Conservation (phyloP, 1,140 invertebrate genomes). For the Chlorops oryzae region DNA sequence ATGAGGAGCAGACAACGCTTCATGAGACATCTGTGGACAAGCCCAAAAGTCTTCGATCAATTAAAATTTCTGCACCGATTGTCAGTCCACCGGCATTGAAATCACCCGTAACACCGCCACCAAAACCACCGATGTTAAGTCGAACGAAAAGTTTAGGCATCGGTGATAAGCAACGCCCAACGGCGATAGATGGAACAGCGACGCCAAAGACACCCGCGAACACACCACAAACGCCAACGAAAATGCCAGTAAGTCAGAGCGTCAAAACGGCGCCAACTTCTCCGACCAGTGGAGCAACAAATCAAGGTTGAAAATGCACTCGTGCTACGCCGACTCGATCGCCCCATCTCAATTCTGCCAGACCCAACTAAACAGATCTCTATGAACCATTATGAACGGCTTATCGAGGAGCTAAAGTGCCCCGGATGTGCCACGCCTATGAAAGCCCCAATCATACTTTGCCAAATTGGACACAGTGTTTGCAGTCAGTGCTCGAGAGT, state of each 20-base stretch:
- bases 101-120: slow-evolving; percentile 35
- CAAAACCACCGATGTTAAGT: slow-evolving; percentile 41
- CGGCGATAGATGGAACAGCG: too few relatives aligned
- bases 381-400: slow-evolving; percentile 34
- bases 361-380: slow-evolving; percentile 18
- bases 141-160: slow-evolving; percentile 37
- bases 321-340: too few relatives aligned
- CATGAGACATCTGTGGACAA: slow-evolving; percentile 34
- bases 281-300: too few relatives aligned
- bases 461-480: slow-evolving; percentile 41
- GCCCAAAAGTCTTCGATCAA: too few relatives aligned
- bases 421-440: slow-evolving; percentile 43
- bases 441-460: slow-evolving; percentile 39
- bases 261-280: too few relatives aligned
- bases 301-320: too few relatives aligned
- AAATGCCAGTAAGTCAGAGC: too few relatives aligned
- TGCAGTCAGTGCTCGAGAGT: slow-evolving; percentile 42
- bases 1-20: slow-evolving; percentile 13
- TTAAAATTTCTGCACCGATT: too few relatives aligned
- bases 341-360: neutral
- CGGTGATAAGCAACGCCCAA: slow-evolving; percentile 21
- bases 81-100: too few relatives aligned
- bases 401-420: slow-evolving; percentile 43
- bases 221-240: too few relatives aligned
- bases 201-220: too few relatives aligned